Evolutionary conservation across 2,797 vertebrate species (phyloP), one percentile per base, ranked within the genome.

Genomic region (Brachyrhaphis roseni): DNA sequence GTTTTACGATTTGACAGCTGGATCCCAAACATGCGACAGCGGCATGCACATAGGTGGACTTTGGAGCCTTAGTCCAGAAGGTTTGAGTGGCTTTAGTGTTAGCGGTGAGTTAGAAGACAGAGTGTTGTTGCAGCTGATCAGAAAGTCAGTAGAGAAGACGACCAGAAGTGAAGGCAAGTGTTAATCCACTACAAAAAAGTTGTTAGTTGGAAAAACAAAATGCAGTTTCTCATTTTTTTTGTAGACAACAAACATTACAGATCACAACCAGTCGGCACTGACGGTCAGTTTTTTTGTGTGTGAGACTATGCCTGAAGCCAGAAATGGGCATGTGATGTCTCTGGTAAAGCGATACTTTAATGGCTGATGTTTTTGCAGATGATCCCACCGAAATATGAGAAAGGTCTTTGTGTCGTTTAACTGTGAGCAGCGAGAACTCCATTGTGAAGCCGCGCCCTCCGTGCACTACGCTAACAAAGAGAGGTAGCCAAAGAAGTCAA

Each of bases 171-270:
- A 93, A 84, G 91, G 89, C 90, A 93, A 91, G 90, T 95, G 93
- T 96, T 95, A 95, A 96, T 94, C 88, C 94, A 94, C 94, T 96
- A 96, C 94, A 92, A 94, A 93, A 93, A 95, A 95, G 95, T 95
- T 78, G 85, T 91, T 62, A 62, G 57, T 62, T 62, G 57, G 57
- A 62, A 92, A 95, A 95, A 93, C 18, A 93, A 95, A 95, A 96
- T 96, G 96, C 95, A 96, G 96, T 96, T 96, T 97, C 96, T 96
- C 95, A 97, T 96, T 95, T 87, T 46, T 46, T 53, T 89, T 75
- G 90, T 92, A 93, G 92, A 94, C 93, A 95, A 92, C 88, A 79
- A 83, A 92, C 94, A 96, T 94, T 94, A 95, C 94, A 95, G 94
- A 96, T 94, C 92, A 94, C 93, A 96, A 95, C 93, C 92, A 93